Base-by-base conservation (phyloP, 2,888 invertebrate genomes). In the Caenorhabditis afra region DNA sequence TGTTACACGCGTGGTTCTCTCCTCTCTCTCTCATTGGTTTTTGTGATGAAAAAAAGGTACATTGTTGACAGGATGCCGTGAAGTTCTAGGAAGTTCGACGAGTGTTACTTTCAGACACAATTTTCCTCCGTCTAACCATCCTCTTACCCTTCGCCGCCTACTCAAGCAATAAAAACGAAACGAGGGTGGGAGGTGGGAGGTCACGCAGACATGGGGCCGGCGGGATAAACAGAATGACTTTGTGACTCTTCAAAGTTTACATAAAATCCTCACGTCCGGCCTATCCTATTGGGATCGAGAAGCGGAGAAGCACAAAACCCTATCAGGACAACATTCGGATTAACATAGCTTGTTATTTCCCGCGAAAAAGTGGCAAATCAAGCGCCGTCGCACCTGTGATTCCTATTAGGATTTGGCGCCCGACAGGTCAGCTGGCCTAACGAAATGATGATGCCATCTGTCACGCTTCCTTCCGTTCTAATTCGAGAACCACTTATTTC, bases 201-300 rank as follows among this genome's bases (percentile, higher is more conserved):
- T 55, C 59, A 59, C 50, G 44, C 64, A 58, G 55, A 44, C 57
- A 53, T 18, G 23, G 23, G 55, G 71, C 61, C 55, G 12, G 35
- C 45, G 16, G 62, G 64, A 73, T 58, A 73, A 73, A 64, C 71
- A 73, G 23, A 58, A 58, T 20, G 44, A 35, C 23, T 64, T 71
- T 50, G 39, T 47, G 64, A 41, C 22, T 39, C 23, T 14, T n/a
- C 37, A 52, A 49, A 29, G 20, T 59, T 55, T 55, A 47, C 39
- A 29, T 37, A n/a, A 29, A 29, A 23, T 41, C 16, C 49, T 49
- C 37, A 55, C 29, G 39, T 47, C 55, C 62, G 20, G 29, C 47
- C 35, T n/a, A 1, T n/a, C 4, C 1, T 12, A 45, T 14, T 14
- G 22, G 35, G 41, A 18, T 14, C n/a, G n/a, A 22, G 50, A 22